Evolutionary conservation across 2,888 invertebrate genomes (phyloP).

Genomic region (Lithophane ornitopus): DNA sequence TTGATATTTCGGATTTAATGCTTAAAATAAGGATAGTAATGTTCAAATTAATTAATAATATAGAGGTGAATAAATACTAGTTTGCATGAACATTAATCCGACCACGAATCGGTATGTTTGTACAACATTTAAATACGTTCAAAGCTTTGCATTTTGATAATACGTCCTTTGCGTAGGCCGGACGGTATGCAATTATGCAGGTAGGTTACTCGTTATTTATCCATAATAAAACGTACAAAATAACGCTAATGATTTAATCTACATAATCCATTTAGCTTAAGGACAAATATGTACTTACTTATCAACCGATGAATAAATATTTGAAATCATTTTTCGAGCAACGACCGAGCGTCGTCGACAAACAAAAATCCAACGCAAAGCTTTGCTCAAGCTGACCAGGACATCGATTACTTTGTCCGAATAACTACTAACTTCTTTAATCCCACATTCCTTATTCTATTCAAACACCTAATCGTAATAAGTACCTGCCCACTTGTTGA

Average conservation of each 20-base stretch:
- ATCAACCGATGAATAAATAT: neutral
- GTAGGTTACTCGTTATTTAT: neutral
- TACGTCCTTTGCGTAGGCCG: conserved; percentile 21
- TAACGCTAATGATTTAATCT: neutral
- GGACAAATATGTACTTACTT: conserved; percentile 1
- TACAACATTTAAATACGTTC: conserved; percentile 33
- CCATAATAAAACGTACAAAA: neutral
- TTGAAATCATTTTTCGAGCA: conserved; percentile 1
- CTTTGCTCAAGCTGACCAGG: conserved; percentile 19
- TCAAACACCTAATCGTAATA: conserved; percentile 61
- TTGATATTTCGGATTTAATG: conserved; percentile 35
- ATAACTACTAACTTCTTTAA: conserved; percentile 34
- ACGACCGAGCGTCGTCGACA: conserved; percentile 7
- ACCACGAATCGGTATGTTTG: conserved; percentile 35
- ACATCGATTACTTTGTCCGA: conserved; percentile 45
- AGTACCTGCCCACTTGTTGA: conserved; percentile 62
- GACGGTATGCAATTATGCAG: neutral
- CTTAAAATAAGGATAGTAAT: conserved; percentile 7
- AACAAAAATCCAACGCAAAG: conserved; percentile 25
- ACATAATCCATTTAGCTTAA: conserved; percentile 27
- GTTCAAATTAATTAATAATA: conserved; percentile 24
- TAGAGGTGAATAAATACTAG: conserved; percentile 36
- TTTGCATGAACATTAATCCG: conserved; percentile 24
- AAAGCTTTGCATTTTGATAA: conserved; percentile 36
- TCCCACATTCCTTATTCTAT: conserved; percentile 44